Conservation (phyloP, 2,797 vertebrate species). For the Chelonia mydas region DNA sequence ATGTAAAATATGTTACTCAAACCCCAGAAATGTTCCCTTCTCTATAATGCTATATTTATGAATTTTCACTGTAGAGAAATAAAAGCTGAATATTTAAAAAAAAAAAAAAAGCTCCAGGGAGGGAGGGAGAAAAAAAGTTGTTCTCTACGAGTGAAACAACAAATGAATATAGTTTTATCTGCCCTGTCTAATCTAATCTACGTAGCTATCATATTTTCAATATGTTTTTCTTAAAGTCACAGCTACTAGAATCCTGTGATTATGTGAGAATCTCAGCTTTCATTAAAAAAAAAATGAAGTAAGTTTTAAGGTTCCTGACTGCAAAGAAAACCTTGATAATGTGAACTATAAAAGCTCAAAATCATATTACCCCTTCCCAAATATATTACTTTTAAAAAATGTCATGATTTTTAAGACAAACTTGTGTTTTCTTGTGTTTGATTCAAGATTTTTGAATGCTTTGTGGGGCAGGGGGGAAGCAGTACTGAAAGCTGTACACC, state of each 20-base stretch:
- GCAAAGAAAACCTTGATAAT: no score
- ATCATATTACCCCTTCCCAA: neutral
- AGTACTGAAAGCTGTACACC: no score
- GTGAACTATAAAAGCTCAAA: no score
- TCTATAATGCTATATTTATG: constrained; percentile 56
- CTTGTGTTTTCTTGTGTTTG: accelerated
- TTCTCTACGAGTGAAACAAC: accelerated
- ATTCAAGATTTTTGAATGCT: neutral
- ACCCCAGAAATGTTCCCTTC: constrained; percentile 18
- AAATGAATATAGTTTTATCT: neutral
- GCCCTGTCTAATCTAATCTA: neutral
- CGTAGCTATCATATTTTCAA: accelerated
- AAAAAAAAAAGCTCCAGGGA: neutral
- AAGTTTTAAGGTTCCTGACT: no score
- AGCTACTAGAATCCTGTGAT: neutral
- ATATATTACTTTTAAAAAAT: accelerated
- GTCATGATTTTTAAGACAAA: neutral
- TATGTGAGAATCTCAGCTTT: neutral
- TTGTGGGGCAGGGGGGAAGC: accelerated
- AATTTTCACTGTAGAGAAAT: constrained; percentile 11
- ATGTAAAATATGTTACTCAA: constrained; percentile 44
- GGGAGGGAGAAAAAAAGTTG: neutral
- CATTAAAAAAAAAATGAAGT: no score
- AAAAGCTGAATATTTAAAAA: neutral
- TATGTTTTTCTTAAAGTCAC: neutral